Evolutionary conservation across 2,888 invertebrate genomes (phyloP).

Genomic region (Hedya salicella): DNA sequence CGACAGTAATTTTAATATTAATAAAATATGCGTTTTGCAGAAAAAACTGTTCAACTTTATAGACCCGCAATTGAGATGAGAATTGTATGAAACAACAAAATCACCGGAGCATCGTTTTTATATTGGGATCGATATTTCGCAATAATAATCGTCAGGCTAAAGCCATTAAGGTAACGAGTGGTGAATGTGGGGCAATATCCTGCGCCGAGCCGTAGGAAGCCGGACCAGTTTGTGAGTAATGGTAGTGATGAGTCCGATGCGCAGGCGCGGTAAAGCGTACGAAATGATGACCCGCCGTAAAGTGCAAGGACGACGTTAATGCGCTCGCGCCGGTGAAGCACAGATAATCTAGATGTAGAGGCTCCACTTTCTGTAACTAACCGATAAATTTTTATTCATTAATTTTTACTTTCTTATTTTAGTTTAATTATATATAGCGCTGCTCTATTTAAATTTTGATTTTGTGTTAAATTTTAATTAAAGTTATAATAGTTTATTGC

Average conservation of each 20-base stretch:
- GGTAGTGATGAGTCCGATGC: slow-evolving; percentile 69
- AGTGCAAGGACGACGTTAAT: slow-evolving; percentile 73
- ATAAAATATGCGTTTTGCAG: slow-evolving; percentile 29
- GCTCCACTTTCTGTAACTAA: background rate
- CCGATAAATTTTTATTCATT: too few species aligned
- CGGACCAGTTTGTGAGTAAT: slow-evolving; percentile 76
- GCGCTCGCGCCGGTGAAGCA: slow-evolving; percentile 44
- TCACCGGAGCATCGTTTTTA: slow-evolving; percentile 44
- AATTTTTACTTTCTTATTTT: too few species aligned
- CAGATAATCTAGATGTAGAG: background rate
- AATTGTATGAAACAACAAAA: slow-evolving; percentile 29
- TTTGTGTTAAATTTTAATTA: too few species aligned
- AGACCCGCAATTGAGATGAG: slow-evolving; percentile 6
- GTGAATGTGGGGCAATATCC: slow-evolving; percentile 81
- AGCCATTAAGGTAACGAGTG: slow-evolving; percentile 77
- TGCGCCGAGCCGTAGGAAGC: slow-evolving; percentile 71
- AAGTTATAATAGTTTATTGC: too few species aligned
- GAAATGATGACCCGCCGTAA: slow-evolving; percentile 53
- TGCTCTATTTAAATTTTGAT: too few species aligned
- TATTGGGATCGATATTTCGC: slow-evolving; percentile 65
- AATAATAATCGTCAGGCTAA: slow-evolving; percentile 66
- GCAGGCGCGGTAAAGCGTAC: slow-evolving; percentile 45
- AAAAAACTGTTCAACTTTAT: slow-evolving; percentile 12
- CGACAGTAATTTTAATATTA: slow-evolving; percentile 24
- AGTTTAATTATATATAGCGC: too few species aligned